Conservation (phyloP, 2,797 vertebrate genomes). For the Artibeus lituratus region DNA sequence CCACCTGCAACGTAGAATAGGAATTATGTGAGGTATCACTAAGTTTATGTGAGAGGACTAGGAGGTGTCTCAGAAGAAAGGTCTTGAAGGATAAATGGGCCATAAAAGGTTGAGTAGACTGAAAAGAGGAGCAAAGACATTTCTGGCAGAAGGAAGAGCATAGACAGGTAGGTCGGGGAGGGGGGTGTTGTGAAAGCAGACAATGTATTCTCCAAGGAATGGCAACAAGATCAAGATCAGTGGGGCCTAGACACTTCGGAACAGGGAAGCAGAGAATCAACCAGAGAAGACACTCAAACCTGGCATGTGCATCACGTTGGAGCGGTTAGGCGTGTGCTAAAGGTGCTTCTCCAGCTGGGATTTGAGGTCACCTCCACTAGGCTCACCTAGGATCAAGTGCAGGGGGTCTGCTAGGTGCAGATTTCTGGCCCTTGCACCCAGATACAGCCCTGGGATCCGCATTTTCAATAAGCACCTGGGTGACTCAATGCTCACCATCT, state of each 20-base stretch:
- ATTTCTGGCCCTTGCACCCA: background rate
- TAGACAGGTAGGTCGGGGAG: background rate
- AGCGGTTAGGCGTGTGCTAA: background rate
- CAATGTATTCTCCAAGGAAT: background rate
- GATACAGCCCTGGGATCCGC: background rate
- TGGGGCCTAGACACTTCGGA: background rate
- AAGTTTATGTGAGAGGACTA: background rate
- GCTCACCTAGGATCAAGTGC: background rate
- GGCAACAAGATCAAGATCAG: background rate
- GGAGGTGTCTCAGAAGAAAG: background rate
- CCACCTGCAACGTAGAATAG: background rate
- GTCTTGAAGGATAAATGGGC: background rate
- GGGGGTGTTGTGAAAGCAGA: background rate
- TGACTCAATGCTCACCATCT: background rate
- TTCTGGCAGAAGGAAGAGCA: background rate
- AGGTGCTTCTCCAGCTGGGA: background rate
- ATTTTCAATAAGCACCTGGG: background rate
- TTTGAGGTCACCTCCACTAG: background rate
- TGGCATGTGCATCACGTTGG: background rate
- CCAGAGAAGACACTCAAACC: background rate
- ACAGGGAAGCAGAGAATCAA: background rate
- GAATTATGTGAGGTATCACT: background rate
- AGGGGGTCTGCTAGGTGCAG: background rate
- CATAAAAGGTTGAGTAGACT: background rate
- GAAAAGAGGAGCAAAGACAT: background rate